Conservation (phyloP, 2,113 vertebrate species). For the Poicephalus meyeri region DNA sequence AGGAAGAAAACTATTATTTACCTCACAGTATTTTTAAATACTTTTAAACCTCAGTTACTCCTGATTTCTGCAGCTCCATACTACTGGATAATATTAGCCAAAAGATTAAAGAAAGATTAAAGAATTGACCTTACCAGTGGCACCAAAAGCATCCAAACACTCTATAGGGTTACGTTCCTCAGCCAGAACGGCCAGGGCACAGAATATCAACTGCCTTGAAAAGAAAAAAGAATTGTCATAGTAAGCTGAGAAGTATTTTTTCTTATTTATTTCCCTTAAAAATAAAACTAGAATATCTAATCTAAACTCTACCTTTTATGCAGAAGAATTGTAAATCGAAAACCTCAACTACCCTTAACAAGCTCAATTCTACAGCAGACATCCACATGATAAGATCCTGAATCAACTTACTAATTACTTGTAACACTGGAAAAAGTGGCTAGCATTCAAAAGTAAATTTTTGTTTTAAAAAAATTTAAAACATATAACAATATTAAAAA, state of each 20-base stretch:
- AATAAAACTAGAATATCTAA: neutral
- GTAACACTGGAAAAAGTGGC: neutral
- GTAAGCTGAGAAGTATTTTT: neutral
- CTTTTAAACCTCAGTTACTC: neutral
- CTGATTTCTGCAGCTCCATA: neutral
- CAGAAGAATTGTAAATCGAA: neutral
- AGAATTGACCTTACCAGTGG: conserved; percentile 82
- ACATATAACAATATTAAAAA: too few relatives aligned
- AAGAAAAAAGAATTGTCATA: neutral
- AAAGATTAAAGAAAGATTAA: neutral
- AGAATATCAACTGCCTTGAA: conserved; percentile 92
- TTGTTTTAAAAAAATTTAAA: too few relatives aligned
- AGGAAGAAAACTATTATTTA: neutral
- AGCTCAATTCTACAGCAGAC: neutral
- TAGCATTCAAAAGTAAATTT: neutral
- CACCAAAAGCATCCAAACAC: conserved; percentile 97
- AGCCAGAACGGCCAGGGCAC: conserved; percentile 86
- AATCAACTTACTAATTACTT: neutral
- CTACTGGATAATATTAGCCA: neutral
- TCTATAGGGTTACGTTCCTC: conserved; percentile 89
- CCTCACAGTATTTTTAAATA: neutral
- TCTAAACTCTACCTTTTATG: neutral
- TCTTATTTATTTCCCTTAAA: neutral
- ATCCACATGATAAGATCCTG: neutral
- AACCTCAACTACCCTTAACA: neutral